Evolutionary conservation across 2,113 vertebrate species (phyloP), one percentile per base, ranked within the genome.

Genomic region (Poicephalus meyeri): DNA sequence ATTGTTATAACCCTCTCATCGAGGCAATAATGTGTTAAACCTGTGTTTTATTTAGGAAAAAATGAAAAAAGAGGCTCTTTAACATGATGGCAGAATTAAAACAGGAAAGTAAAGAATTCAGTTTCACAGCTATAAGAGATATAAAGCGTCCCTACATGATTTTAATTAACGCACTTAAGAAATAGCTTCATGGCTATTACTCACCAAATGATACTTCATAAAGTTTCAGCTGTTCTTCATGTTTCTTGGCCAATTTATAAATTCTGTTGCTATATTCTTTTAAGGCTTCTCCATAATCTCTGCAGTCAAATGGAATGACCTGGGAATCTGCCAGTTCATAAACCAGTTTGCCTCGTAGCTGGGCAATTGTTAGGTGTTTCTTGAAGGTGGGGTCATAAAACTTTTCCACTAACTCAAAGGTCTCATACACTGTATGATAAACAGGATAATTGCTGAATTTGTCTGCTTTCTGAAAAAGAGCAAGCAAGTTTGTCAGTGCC

Each of bases 351-450:
- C 98, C 99, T 96, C 99, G 97, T 86, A 99, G 97, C 53, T 98
- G 98, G 21, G 99, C 98, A 94, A 99, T 98, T 1, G 98, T 96
- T 20, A 98, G 98, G 53, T 99, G 98, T 52, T 98, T 98, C 72
- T 94, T 98, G 97, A 99, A 99, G 19, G 97, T 94, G 3, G 99
- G 99, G 89, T 99, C 99, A 13, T 99, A 99, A 96, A 99, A 99
- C 25, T 86, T 97, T 78, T 99, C 98, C 95, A 99, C 99, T 69
- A 99, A 70, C 94, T 99, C 99, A 68, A 99, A 99, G 5, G 99
- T 99, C 96, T 99, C 99, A 11, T 99, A 99, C 39, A 98, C 98
- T 9, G 98, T 99, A 97, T 99, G 99, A 90, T 99, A 99, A 53
- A 99, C 97, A 1, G 99, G 99, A 77, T 99, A 99, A 93, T 92